Evolutionary conservation across 1,140 invertebrate genomes (phyloP), one percentile per base, ranked within the genome.

Genomic region (Diuraphis noxia): DNA sequence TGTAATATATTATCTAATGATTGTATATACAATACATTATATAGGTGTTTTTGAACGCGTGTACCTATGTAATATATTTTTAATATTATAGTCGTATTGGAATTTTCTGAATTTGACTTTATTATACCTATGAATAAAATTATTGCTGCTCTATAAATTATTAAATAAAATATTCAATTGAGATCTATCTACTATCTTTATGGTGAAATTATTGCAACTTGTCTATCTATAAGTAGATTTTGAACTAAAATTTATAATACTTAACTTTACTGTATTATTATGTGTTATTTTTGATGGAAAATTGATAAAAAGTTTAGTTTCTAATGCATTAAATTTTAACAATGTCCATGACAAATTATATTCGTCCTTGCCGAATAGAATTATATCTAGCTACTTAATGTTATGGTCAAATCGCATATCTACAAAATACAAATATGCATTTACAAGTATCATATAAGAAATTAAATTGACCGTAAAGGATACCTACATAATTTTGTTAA

Each of bases 1-100:
- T 72, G 46, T 87, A 34, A 21, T 87, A 52, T 49, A 52, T 87
- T 87, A 87, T 87, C 34, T 87, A 87, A 87, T 87, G 36, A 87
- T 52, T 49, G 43, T 46, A 49, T 85, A 46, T 36, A 43, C 34
- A 49, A 34, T 46, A 43, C 4, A 21, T 19, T 46, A 46, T 49
- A 49, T 13, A 17, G 2, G 30, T 63, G 4, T 30, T 56, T 63
- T 17, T 79, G 8, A 23, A 23, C 7, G 46, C 21, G 34, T 36
- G 36, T 40, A 81, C 0, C 8, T 40, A 40, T 82, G 9, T 82
- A 82, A 82, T 41, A 82, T 40, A 9, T 10, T 40, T 30, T 72
- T 13, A 72, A 72, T n/a, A n/a, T n/a, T n/a, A n/a, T n/a, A n/a
- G n/a, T 72, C n/a, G 56, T n/a, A 72, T 72, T 72, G 56, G n/a